phyloP scores from a whole-genome alignment of 2,888 invertebrate species.

The Scelioninae gen. 2 region DNA sequence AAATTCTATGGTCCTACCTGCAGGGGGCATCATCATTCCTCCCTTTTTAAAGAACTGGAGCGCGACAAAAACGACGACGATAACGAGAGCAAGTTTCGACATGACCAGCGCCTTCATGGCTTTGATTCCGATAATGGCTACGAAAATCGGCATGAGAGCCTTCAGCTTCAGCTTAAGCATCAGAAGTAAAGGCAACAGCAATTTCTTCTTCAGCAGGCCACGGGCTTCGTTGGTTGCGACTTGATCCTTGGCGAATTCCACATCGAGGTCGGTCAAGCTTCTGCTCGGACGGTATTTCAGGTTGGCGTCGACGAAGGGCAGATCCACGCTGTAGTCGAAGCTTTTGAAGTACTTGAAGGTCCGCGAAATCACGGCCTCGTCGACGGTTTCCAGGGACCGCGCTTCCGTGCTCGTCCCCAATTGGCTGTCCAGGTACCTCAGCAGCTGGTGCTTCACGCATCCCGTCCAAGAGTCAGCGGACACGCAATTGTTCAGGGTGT shows the following conservation, averaged over 20 bases:
- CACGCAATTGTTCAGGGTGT: conserved; percentile 82
- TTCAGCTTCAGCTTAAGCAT: conserved; percentile 90
- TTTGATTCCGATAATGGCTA: conserved; percentile 87
- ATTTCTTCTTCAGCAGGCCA: conserved; percentile 87
- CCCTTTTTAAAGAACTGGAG: conserved; percentile 87
- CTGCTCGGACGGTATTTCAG: conserved; percentile 72
- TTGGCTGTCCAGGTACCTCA: conserved; percentile 85
- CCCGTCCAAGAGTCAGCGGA: conserved; percentile 81
- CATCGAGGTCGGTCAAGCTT: conserved; percentile 74
- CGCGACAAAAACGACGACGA: conserved; percentile 88
- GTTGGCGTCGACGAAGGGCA: conserved; percentile 77
- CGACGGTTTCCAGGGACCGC: conserved; percentile 74
- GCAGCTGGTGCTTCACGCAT: conserved; percentile 86
- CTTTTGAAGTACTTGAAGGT: conserved; percentile 83
- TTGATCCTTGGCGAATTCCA: conserved; percentile 72
- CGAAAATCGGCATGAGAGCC: conserved; percentile 88
- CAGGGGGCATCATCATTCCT: conserved; percentile 77
- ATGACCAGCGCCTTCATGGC: conserved; percentile 89
- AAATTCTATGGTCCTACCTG: no score
- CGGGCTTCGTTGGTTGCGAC: conserved; percentile 77
- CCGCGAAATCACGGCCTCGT: conserved; percentile 85
- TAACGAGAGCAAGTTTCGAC: conserved; percentile 87
- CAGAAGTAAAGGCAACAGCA: conserved; percentile 86
- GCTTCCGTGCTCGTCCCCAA: conserved; percentile 76
- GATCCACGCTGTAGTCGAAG: conserved; percentile 84